These are phyloP conservation scores for Phlogophora meticulosa DNA, from an alignment of 2,888 invertebrate genomes.

Conservation along the genomic window DNA sequence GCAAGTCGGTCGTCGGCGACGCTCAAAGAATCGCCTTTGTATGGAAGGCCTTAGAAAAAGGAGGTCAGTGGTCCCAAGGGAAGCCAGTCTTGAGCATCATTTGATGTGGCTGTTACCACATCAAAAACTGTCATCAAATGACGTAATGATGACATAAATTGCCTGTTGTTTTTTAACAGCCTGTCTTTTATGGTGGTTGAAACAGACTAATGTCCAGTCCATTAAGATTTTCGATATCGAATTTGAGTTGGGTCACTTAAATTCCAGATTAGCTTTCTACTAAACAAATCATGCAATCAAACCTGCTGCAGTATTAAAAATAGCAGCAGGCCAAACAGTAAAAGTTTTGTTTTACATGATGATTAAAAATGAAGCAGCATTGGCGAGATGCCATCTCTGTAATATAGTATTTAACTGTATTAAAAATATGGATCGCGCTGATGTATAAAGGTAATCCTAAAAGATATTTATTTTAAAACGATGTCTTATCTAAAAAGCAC, in stretches of 20 bases:
- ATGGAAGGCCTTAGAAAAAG: slow-evolving; percentile 29
- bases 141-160: slow-evolving; percentile 27
- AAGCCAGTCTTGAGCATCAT: slow-evolving; percentile 35
- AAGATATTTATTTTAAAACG: no score
- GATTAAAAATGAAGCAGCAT: slow-evolving; percentile 30
- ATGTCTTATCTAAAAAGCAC: no score
- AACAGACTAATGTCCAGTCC: not conserved
- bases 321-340: slow-evolving; percentile 23
- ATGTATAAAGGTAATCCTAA: no score
- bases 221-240: not conserved
- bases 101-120: slow-evolving; percentile 32
- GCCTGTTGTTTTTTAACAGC: slow-evolving; percentile 5
- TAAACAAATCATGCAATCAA: slow-evolving; percentile 6
- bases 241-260: not conserved
- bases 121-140: slow-evolving; percentile 15
- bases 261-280: slow-evolving; percentile 8
- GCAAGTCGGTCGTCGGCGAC: no score
- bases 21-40: slow-evolving; percentile 34
- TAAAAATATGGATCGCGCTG: no score
- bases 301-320: slow-evolving; percentile 30
- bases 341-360: slow-evolving; percentile 30
- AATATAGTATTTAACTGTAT: slow-evolving; percentile 20
- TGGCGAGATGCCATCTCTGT: slow-evolving; percentile 61
- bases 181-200: not conserved
- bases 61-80: slow-evolving; percentile 46